A percentile compares a stretch with the other conserved stretches of the same genome.
Evolutionary conservation across 2,888 invertebrate species (phyloP).

Genomic region (Drosophila vallismaia): DNA sequence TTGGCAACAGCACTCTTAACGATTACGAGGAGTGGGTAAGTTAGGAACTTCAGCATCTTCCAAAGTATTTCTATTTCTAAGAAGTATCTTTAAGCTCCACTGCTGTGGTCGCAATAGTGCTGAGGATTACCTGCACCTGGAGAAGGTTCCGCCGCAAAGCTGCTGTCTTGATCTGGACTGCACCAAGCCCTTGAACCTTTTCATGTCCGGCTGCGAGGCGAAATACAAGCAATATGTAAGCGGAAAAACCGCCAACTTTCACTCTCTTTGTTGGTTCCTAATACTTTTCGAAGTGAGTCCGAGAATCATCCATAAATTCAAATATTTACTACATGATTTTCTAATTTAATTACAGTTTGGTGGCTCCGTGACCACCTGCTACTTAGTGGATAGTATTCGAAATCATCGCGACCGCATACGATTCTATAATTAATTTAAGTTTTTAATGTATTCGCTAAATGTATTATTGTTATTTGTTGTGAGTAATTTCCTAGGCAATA

Average conservation of each 20-base stretch:
- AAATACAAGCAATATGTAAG: conserved; percentile 70
- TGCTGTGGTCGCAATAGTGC: conserved; percentile 79
- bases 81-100: conserved; percentile 57
- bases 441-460: conserved; percentile 44
- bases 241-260: conserved; percentile 69
- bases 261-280: conserved; percentile 76
- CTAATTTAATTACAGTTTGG: conserved; percentile 60
- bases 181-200: conserved; percentile 67
- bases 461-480: conserved; percentile 37
- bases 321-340: not conserved
- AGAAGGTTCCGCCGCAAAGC: conserved; percentile 68
- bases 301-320: not conserved
- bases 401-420: conserved; percentile 78
- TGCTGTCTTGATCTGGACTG: conserved; percentile 75
- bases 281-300: conserved; percentile 71
- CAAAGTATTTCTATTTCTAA: not conserved
- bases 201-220: conserved; percentile 70
- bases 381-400: conserved; percentile 79
- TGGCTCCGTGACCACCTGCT: conserved; percentile 75
- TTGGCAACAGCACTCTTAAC: conserved; percentile 59
- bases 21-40: conserved; percentile 79
- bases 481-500: conserved; percentile 35
- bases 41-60: fast-evolving
- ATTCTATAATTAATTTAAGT: conserved; percentile 72
- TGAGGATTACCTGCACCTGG: conserved; percentile 73